Percentiles rank a stretch among this genome's conserved stretches.
Conservation (phyloP, 2,888 invertebrate genomes). For the Aspidiotus destructor region DNA sequence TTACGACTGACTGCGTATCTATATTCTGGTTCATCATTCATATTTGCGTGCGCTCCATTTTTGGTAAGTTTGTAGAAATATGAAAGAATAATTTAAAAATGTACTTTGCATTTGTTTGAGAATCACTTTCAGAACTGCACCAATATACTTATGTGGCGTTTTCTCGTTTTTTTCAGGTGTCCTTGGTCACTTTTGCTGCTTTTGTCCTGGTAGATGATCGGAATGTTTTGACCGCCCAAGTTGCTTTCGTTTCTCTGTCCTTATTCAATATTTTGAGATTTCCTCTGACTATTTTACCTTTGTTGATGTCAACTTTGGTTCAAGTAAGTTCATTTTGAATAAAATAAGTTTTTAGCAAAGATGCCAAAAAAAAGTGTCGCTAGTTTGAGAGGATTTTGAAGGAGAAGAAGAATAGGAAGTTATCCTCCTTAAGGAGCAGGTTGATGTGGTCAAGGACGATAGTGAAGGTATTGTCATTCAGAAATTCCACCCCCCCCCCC, state of each 20-base stretch:
- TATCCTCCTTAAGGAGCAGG: too few species aligned
- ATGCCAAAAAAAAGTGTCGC: too few species aligned
- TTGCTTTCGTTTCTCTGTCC: constrained; percentile 91
- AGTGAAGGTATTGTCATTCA: too few species aligned
- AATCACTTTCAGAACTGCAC: too few species aligned
- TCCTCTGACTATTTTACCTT: constrained; percentile 91
- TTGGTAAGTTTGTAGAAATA: constrained; percentile 47
- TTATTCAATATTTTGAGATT: constrained; percentile 95
- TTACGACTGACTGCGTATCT: constrained; percentile 50
- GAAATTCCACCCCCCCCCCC: too few species aligned
- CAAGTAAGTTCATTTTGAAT: constrained; percentile 56
- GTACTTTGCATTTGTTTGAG: too few species aligned
- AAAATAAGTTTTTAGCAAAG: too few species aligned
- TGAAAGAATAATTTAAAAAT: too few species aligned
- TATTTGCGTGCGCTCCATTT: constrained; percentile 55
- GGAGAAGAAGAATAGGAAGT: too few species aligned
- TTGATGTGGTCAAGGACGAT: too few species aligned
- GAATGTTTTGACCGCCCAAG: constrained; percentile 75
- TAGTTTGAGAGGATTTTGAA: too few species aligned
- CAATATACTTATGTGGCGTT: too few species aligned
- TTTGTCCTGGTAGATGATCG: constrained; percentile 75
- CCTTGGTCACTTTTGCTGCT: constrained; percentile 78
- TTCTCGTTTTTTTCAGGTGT: constrained; percentile 41
- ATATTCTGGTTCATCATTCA: constrained; percentile 50
- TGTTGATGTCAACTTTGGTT: constrained; percentile 84